Conservation (phyloP, 2,888 invertebrate genomes). For the Noctua janthina region DNA sequence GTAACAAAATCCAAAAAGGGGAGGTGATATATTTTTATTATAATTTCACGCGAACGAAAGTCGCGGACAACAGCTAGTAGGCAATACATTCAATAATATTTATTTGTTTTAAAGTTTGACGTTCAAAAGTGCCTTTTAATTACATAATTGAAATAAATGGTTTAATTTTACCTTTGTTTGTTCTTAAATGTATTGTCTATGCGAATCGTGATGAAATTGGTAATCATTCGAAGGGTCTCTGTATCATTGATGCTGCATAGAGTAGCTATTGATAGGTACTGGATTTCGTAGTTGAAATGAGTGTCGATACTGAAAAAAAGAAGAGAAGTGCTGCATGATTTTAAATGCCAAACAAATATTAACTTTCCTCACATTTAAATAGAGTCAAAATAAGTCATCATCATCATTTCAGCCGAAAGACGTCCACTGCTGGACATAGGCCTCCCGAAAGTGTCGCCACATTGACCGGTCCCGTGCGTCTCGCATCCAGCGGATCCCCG, state of each 20-base stretch:
- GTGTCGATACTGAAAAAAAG: constrained; percentile 75
- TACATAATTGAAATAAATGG: not conserved
- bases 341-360: not conserved
- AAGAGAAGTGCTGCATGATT: not conserved
- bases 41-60: not conserved
- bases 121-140: not conserved
- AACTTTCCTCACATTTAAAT: not conserved
- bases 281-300: constrained; percentile 81
- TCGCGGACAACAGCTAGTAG: too few species aligned
- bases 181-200: constrained; percentile 79
- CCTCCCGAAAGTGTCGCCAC: too few species aligned
- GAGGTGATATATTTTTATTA: too few species aligned
- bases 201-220: constrained; percentile 76
- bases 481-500: too few species aligned
- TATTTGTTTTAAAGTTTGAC: not conserved
- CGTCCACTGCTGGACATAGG: too few species aligned
- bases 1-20: too few species aligned
- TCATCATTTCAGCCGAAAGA: too few species aligned
- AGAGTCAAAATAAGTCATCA: not conserved
- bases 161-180: constrained; percentile 73
- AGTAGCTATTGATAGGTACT: constrained; percentile 73
- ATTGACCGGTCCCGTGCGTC: too few species aligned
- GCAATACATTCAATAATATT: not conserved
- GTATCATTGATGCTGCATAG: constrained; percentile 75
- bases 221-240: constrained; percentile 72